Evolutionary conservation across 2,113 vertebrate genomes (phyloP).

Genomic region (Jaculus jaculus): DNA sequence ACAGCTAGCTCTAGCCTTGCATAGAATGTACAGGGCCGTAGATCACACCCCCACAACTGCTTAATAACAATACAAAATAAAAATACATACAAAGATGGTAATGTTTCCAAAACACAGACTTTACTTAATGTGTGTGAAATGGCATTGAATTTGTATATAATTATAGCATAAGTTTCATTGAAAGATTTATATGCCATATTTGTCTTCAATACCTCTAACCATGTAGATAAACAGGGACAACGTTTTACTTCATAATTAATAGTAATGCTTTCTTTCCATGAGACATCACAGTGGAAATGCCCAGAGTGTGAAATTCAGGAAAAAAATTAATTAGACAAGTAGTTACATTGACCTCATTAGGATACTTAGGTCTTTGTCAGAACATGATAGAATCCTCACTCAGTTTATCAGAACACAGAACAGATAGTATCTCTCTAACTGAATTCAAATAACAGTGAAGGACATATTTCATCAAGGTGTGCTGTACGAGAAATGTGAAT

Average conservation of each 20-base stretch:
- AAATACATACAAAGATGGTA: background rate
- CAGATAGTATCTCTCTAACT: conserved; percentile 24
- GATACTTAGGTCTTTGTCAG: conserved; percentile 18
- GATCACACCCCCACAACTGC: no score
- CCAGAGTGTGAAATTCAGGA: background rate
- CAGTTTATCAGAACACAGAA: background rate
- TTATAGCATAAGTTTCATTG: background rate
- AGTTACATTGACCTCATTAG: conserved; percentile 14
- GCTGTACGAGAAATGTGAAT: background rate
- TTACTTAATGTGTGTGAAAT: background rate
- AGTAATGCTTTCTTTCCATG: background rate
- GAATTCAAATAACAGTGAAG: conserved; percentile 46
- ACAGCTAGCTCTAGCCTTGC: background rate
- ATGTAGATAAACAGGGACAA: background rate
- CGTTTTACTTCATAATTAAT: background rate
- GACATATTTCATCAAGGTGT: background rate
- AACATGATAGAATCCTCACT: background rate
- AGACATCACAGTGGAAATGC: background rate
- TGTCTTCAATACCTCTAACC: background rate
- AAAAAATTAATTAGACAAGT: conserved; percentile 50
- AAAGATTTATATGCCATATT: background rate
- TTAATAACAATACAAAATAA: background rate
- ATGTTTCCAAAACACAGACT: background rate
- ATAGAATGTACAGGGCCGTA: background rate
- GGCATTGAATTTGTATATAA: background rate